phyloP scores from a whole-genome alignment of 2,797 vertebrate species.

The Allobates femoralis region DNA sequence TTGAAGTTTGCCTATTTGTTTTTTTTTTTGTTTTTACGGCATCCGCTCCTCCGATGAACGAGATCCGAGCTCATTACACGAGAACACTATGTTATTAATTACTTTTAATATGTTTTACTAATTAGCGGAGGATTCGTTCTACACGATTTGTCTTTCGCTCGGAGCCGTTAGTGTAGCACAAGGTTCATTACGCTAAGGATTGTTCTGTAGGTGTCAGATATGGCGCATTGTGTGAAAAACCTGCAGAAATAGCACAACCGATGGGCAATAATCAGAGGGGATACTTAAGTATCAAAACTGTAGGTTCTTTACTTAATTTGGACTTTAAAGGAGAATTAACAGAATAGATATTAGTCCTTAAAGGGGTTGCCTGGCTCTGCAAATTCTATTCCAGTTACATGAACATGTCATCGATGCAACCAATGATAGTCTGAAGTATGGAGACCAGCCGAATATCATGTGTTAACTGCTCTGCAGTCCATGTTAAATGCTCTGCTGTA shows the following conservation, averaged over 20 bases:
- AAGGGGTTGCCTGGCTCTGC: too few relatives aligned
- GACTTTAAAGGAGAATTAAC: too few relatives aligned
- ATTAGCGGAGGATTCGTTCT: slow-evolving; percentile 29
- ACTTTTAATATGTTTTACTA: slow-evolving; percentile 56
- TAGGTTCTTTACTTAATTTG: too few relatives aligned
- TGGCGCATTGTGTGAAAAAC: background rate
- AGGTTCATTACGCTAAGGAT: slow-evolving; percentile 2
- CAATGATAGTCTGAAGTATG: too few relatives aligned
- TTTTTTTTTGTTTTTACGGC: background rate
- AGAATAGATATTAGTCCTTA: too few relatives aligned
- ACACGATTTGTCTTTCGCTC: background rate
- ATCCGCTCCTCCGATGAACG: slow-evolving; percentile 8
- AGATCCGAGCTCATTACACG: slow-evolving; percentile 19
- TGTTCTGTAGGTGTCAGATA: background rate
- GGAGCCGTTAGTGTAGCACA: background rate
- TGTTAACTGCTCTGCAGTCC: too few relatives aligned
- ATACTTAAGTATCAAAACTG: too few relatives aligned
- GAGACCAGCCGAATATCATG: too few relatives aligned
- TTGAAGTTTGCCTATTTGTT: background rate
- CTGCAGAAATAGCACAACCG: background rate
- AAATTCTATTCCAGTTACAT: too few relatives aligned
- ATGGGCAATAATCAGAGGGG: too few relatives aligned
- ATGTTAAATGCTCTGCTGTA: too few relatives aligned
- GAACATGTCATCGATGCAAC: too few relatives aligned
- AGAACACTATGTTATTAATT: slow-evolving; percentile 39